Base-by-base conservation (phyloP, 92 coral and sea anemone species). In the Galaxea fascicularis region DNA sequence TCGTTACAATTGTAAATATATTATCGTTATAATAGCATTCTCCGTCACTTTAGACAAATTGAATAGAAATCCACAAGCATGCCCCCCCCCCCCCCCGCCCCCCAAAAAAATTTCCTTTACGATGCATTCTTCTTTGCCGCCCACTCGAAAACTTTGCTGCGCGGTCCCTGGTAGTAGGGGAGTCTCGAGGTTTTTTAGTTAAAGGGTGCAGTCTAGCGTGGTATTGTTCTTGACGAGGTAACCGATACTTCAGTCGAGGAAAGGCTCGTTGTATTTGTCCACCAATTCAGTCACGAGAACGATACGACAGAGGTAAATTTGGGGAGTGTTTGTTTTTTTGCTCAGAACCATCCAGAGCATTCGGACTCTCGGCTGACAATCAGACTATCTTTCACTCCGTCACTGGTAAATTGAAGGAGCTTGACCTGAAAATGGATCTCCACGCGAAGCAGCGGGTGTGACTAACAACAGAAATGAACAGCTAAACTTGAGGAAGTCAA, bases 401-500 rank as follows among this genome's bases (percentile, higher is more conserved):
- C 80, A 76, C 79, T 45, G 21, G 64, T 74, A 74, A 26, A 76
- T 52, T 76, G 65, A 21, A 76, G 68, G 66, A 76, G 80, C 47
- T 76, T 67, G 15, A 64, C 27, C 41, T 64, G 39, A 64, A 64
- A 64, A 64, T 64, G 69, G 69, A 64, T 64, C 69, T 12, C 69
- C 52, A 44, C 77, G 70, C 75, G 86, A 78, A 56, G 86, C 86
- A 63, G 45, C 65, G 69, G 86, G 69, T 27, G 44, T 69, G 74
- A 69, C 54, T n/a, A 54, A 54, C 51, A 24, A 83, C 63, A 63
- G 63, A 60, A 83, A 83, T 73, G 87, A 80, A 28, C 79, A 71
- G 87, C 79, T 54, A 72, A 77, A 83, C 53, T 72, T 78, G 59
- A 83, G 73, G 57, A 67, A 56, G 73, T 83, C 71, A 83, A 83